Base-by-base conservation (phyloP, 2,113 vertebrate species). In the Tyto alba region DNA sequence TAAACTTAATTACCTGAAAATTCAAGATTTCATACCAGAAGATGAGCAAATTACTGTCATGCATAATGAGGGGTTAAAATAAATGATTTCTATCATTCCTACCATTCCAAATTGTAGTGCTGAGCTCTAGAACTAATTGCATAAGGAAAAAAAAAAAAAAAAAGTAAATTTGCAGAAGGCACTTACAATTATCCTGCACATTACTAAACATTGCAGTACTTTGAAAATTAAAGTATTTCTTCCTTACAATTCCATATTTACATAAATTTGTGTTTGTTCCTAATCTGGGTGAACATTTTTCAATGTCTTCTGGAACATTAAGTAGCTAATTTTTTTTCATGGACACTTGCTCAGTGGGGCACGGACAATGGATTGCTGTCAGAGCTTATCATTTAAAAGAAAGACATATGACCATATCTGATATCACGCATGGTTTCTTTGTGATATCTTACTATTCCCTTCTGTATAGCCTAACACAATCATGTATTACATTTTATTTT, bases 391-490 rank as follows among this genome's bases (percentile, higher is more conserved):
- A 96, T 86, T 98, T 97, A 98, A 96, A 93, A 89, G 73, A 82
- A 97, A 97, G 96, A 97, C 78, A 96, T 98, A 98, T 96, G 96
- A 97, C 96, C 96, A 97, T 89, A 96, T 97, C 93, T 85, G 96
- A 97, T 97, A 96, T 71, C 97, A 98, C 22, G 94, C 97, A 96
- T 91, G 93, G 82, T 92, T 98, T 98, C 96, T 88, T 88, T 90
- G 88, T 93, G 94, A 95, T 97, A 96, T 96, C 95, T 95, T 95
- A 91, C 95, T 94, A 96, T 80, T 96, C 94, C 92, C 93, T 38
- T 63, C 77, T 90, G 95, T 91, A 96, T 96, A 96, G 95, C 82
- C 75, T 96, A 97, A 97, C 94, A 94, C 22, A 19, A 95, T 52
- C 45, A 84, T 85, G 93, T 66, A 97, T 95, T 97, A 95, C 89